Conservation (phyloP, 2,113 vertebrate genomes). For the Melanerpes formicivorus region DNA sequence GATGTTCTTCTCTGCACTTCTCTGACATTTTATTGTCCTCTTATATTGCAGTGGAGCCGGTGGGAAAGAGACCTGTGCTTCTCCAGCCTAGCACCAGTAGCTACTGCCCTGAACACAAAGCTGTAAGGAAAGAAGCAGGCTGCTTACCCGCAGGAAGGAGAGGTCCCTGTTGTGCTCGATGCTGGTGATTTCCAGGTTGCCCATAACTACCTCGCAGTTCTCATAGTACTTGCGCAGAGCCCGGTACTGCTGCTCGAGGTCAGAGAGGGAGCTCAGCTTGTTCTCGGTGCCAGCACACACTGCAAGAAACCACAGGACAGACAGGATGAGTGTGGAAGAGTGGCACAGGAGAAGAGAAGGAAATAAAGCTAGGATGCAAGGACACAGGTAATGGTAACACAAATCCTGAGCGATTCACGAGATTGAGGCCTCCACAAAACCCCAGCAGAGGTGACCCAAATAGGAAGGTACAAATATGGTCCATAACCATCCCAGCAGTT, state of each 20-base stretch:
- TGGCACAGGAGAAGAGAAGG: neutral
- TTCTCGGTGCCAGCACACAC: constrained; percentile 97
- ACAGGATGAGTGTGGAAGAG: neutral
- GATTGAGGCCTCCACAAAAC: neutral
- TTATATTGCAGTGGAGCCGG: neutral
- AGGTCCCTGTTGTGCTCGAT: constrained; percentile 95
- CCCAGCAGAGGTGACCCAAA: neutral
- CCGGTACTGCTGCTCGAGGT: constrained; percentile 95
- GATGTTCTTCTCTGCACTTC: neutral
- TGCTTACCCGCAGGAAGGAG: constrained; percentile 91
- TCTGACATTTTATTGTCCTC: neutral
- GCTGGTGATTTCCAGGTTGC: constrained; percentile 98
- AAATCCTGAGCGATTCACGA: neutral
- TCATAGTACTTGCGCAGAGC: constrained; percentile 96
- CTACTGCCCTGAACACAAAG: neutral
- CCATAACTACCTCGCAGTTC: constrained; percentile 98
- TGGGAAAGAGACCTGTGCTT: neutral
- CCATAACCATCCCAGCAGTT: neutral
- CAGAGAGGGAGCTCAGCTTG: constrained; percentile 96
- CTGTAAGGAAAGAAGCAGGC: neutral
- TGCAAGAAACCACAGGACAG: constrained; percentile 62
- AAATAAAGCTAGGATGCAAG: neutral
- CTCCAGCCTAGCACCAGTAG: neutral
- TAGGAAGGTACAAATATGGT: neutral
- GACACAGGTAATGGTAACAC: neutral